Evolutionary conservation across 92 coral and sea anemone genomes (phyloP), one percentile per base, ranked within the genome.

Genomic region (Micromussa lordhowensis): DNA sequence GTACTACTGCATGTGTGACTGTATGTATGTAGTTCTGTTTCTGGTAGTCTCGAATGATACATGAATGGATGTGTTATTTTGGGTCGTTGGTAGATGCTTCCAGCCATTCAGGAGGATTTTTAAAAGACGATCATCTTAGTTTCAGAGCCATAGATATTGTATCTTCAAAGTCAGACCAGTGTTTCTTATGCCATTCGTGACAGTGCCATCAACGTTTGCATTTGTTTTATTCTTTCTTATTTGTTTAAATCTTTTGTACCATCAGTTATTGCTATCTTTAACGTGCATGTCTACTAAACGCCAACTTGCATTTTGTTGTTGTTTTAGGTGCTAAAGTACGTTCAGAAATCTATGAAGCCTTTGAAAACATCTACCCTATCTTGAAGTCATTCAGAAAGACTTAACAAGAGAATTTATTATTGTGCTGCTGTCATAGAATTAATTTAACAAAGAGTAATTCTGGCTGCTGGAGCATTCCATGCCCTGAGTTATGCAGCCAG

Each of bases 301-400:
- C 13, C 10, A 9, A 44, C 51, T 44, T 35, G 79, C 26, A 13
- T 26, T 14, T 78, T 86, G 38, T 31, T 78, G 51, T 77, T 66
- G 34, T 82, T 92, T 77, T 85, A 98, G 99, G 99, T 78, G 99
- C 99, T 29, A 98, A 98, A 87, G 99, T 96, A 16, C 94, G 99
- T 32, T 82, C 88, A 90, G 98, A 98, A 89, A 98, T 98, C 82
- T 98, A 98, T 88, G 99, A 98, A 86, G 99, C 99, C 59, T 98
- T 96, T 85, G 99, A 98, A 79, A 98, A 98, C 90, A 98, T 98
- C 63, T 98, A 98, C 82, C 99, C 99, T 29, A 98, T 98, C 78
- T 85, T 98, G 82, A 98, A 98, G 94, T 96, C 99, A 29, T 98
- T 96, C 91, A 92, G 99, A 55, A 98, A 98, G 91, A 94, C 99